A percentile compares a stretch with the other conserved stretches of the same genome.
Evolutionary conservation across 2,888 invertebrate genomes (phyloP).

Genomic region (Aphidoletes aphidimyza): DNA sequence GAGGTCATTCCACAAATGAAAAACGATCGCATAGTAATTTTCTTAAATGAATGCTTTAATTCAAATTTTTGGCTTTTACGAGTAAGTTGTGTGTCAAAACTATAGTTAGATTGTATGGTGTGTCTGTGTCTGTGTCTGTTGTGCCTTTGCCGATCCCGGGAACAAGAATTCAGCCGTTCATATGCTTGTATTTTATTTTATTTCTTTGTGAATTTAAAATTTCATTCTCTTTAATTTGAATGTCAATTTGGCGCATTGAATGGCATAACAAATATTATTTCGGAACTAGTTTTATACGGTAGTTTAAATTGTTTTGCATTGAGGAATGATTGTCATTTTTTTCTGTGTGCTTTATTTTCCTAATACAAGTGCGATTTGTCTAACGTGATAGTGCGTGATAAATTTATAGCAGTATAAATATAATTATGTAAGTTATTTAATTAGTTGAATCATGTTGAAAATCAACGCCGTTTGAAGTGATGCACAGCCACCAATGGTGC

Average conservation of each 20-base stretch:
- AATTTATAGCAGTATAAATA: too few species aligned
- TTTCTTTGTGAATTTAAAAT: not conserved
- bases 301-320: not conserved
- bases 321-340: not conserved
- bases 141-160: too few species aligned
- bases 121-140: too few species aligned
- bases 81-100: not conserved
- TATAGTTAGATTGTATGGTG: too few species aligned
- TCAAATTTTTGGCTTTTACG: not conserved
- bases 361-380: too few species aligned
- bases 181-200: not conserved
- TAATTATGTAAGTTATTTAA: not conserved
- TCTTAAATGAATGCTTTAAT: not conserved
- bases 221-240: slow-evolving; percentile 19
- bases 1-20: too few species aligned
- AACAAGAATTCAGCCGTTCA: too few species aligned
- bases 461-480: slow-evolving; percentile 2
- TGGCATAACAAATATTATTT: not conserved
- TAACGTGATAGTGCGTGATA: too few species aligned
- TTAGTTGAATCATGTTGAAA: not conserved
- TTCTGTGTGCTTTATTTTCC: not conserved
- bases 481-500: not conserved
- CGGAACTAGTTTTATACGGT: not conserved
- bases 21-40: too few species aligned
- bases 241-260: not conserved